phyloP scores from a whole-genome alignment of 2,888 invertebrate genomes.

The Gastracanthus pulcherrimus region DNA sequence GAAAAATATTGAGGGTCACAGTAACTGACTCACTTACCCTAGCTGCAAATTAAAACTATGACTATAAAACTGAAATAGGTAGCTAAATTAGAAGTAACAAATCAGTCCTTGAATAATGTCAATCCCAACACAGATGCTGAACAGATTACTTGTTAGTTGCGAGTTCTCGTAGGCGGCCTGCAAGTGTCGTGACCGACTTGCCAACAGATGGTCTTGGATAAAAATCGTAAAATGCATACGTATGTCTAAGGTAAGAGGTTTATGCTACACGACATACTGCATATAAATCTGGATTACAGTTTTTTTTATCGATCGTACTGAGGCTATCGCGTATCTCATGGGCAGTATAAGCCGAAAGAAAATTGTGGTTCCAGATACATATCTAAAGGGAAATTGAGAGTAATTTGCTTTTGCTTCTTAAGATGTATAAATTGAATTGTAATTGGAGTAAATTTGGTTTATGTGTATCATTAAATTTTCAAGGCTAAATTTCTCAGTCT shows the following conservation, averaged over 20 bases:
- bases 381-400: background rate
- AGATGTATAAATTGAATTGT: background rate
- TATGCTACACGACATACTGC: background rate
- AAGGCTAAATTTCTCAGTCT: background rate
- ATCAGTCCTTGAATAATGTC: conserved; percentile 22
- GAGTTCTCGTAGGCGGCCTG: background rate
- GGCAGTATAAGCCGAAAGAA: background rate
- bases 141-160: background rate
- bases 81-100: conserved; percentile 13
- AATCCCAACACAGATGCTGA: conserved; percentile 14
- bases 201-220: conserved; percentile 23
- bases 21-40: no score
- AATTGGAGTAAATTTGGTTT: background rate
- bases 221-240: conserved; percentile 13
- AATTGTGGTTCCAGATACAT: background rate
- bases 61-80: background rate
- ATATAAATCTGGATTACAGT: conserved; percentile 3
- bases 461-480: background rate
- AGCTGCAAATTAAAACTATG: no score
- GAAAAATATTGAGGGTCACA: no score
- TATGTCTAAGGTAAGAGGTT: background rate
- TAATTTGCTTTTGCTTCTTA: background rate
- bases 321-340: no score
- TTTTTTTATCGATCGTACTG: conserved; percentile 1
- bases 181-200: conserved; percentile 34